A percentile compares a stretch with the other conserved stretches of the same genome.
phyloP scores from a whole-genome alignment of 2,888 invertebrate genomes.

The Platynereis dumerilii region DNA sequence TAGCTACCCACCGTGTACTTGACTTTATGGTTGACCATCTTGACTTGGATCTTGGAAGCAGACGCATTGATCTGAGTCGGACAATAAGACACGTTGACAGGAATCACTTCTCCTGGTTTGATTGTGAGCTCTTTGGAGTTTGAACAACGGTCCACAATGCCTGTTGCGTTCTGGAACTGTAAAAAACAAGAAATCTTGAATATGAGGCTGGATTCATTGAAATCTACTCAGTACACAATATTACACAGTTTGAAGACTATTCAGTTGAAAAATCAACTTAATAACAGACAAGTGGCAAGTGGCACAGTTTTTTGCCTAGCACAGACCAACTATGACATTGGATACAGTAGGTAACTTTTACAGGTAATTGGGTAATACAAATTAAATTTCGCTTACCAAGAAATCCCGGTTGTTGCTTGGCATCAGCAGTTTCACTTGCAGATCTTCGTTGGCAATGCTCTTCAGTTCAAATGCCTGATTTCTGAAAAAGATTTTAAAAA shows the following conservation, averaged over 20 bases:
- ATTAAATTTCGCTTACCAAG: background rate
- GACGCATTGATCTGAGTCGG: constrained; percentile 12
- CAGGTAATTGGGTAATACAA: background rate
- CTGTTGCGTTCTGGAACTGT: constrained; percentile 20
- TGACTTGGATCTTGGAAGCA: constrained; percentile 19
- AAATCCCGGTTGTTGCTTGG: constrained; percentile 11
- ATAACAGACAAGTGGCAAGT: too few relatives aligned
- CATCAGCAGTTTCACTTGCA: constrained; percentile 23
- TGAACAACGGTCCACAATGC: constrained; percentile 6
- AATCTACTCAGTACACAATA: too few relatives aligned
- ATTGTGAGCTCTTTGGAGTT: constrained; percentile 25
- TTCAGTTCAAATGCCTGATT: constrained; percentile 23
- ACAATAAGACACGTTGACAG: constrained; percentile 23
- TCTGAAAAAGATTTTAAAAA: constrained; percentile 17
- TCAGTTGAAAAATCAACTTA: too few relatives aligned
- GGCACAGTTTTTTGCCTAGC: too few relatives aligned
- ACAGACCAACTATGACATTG: too few relatives aligned
- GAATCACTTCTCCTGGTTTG: constrained; percentile 24
- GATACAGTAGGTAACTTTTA: too few relatives aligned
- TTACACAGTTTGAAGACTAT: too few relatives aligned
- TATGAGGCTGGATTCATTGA: too few relatives aligned
- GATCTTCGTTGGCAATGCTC: constrained; percentile 11
- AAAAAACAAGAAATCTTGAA: too few relatives aligned
- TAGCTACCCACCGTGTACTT: constrained; percentile 33
- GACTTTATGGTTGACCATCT: constrained; percentile 11